Percentiles rank a stretch among this genome's conserved stretches.
phyloP scores from a whole-genome alignment of 2,113 vertebrate genomes.

The Amazona guildingii region DNA sequence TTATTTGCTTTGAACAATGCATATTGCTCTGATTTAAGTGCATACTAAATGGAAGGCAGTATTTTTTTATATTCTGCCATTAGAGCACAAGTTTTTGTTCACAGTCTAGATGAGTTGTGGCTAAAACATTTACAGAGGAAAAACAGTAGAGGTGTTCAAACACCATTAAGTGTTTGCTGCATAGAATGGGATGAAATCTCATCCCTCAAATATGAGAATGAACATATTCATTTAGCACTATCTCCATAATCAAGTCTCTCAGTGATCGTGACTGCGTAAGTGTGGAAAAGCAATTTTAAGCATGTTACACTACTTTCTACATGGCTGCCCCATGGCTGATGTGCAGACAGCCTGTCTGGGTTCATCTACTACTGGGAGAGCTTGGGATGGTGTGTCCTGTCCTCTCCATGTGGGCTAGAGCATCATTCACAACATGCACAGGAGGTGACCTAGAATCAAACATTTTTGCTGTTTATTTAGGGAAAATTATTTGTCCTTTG shows the following conservation, averaged over 20 bases:
- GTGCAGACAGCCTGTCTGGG: not conserved
- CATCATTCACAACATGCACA: not conserved
- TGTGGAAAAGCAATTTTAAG: not conserved
- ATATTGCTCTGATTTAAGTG: not conserved
- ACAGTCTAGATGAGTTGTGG: not conserved
- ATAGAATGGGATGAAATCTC: not conserved
- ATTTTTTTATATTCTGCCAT: not conserved
- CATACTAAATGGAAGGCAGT: not conserved
- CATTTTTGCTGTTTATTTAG: not conserved
- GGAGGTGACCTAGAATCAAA: not conserved
- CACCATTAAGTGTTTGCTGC: not conserved
- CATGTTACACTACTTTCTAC: not conserved
- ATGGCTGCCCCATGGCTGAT: not conserved
- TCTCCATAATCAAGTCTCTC: not conserved
- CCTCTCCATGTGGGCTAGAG: not conserved
- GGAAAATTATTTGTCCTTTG: not conserved
- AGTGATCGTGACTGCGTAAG: accelerated
- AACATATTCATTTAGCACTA: not conserved
- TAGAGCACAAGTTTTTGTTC: not conserved
- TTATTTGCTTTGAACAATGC: not conserved
- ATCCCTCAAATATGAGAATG: not conserved
- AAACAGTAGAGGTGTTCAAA: not conserved
- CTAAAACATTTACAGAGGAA: not conserved
- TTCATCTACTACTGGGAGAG: not conserved
- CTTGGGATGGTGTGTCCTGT: not conserved